Evolutionary conservation across 1,140 invertebrate genomes (phyloP).

Genomic region (Stegodyphus mimosarum): DNA sequence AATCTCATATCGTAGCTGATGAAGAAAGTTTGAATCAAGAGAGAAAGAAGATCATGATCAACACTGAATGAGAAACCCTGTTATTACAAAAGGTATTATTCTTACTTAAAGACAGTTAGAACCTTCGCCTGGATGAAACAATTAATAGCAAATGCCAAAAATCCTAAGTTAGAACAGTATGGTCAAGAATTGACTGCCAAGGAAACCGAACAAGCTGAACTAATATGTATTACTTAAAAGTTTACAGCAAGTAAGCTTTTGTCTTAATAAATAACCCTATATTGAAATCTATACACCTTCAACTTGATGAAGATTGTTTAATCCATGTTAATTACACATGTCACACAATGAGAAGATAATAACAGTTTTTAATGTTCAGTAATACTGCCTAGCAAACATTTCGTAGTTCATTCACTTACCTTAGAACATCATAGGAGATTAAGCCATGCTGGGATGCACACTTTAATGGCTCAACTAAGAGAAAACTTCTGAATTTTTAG

Average conservation of each 20-base stretch:
- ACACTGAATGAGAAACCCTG: not conserved
- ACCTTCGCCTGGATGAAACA: not conserved
- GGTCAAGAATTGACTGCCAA: not conserved
- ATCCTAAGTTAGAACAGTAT: not conserved
- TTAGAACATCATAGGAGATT: not conserved
- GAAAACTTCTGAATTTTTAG: not conserved
- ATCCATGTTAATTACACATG: not conserved
- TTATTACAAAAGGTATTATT: not conserved
- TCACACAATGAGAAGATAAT: conserved; percentile 5
- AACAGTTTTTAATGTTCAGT: not conserved
- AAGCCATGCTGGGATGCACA: conserved; percentile 1
- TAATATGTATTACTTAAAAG: not conserved
- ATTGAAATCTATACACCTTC: not conserved
- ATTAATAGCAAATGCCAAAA: not conserved
- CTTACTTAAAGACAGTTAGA: not conserved
- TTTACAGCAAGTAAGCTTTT: conserved; percentile 26
- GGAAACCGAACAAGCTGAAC: conserved; percentile 24
- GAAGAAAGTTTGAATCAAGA: conserved; percentile 5
- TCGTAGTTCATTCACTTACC: not conserved
- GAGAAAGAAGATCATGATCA: not conserved
- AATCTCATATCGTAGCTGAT: not conserved
- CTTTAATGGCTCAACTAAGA: conserved; percentile 2
- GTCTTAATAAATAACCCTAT: not conserved
- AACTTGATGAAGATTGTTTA: not conserved
- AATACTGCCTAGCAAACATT: not conserved